Evolutionary conservation across 2,797 vertebrate species (phyloP), one percentile per base, ranked within the genome.

Genomic region (Danio choprae): DNA sequence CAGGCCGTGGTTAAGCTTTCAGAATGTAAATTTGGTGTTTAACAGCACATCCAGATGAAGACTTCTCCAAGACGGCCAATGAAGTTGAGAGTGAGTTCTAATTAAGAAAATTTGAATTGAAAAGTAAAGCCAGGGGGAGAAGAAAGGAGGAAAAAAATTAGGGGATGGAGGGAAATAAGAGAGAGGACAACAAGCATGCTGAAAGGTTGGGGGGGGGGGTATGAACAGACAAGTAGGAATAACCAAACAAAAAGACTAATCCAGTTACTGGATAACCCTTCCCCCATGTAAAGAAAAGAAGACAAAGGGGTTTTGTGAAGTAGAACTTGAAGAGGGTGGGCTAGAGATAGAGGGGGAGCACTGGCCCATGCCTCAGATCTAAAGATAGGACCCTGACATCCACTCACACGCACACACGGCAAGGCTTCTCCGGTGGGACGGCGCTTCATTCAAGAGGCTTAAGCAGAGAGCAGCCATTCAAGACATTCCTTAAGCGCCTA

Each of bases 161-260:
- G 16, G 8, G 58, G 71, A 73, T 59, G 58, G 62, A 63, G 51
- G 68, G 67, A 65, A 74, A 79, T 63, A 9, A 72, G 55, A 11
- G 46, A 58, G 18, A 58, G 58, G 38, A 71, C 70, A 78, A 77
- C 50, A 74, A 68, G 22, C 18, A 53, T 40, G 69, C 58, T 63
- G 51, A 81, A 55, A 78, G 18, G 77, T 67, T 29, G 29, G 29
- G 29, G 29, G 29, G 29, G n/a, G n/a, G n/a, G n/a, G n/a, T 62
- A 58, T 20, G 79, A 71, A 80, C 82, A 85, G 86, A 86, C 63
- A 64, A 86, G 78, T 82, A 83, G 84, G 79, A 86, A 84, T 88
- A 86, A 87, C 84, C 81, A 86, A 88, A 89, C 86, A 87, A 87
- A 88, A 83, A 87, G 86, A 82, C 84, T 85, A 86, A 87, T 81